Evolutionary conservation across 2,113 vertebrate species (phyloP), one percentile per base, ranked within the genome.

Genomic region (Morone chrysops): DNA sequence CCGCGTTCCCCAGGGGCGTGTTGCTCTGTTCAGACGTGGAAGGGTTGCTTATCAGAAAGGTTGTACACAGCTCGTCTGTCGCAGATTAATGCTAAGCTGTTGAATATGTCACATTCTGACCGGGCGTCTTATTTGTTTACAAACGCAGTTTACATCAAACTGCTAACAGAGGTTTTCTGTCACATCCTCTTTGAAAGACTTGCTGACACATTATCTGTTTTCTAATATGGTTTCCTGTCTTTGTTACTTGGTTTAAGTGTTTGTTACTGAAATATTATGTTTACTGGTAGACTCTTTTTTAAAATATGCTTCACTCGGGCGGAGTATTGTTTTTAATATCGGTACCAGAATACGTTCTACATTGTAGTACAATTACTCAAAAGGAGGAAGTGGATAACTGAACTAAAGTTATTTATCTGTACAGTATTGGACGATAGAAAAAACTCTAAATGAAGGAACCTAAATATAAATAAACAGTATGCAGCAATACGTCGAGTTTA

Each of bases 11-110:
- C 25, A 22, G 31, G 50, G 60, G 48, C 0, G 63, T 75, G 51
- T 38, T 76, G 18, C 22, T 73, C 77, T 79, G 63, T 83, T 75
- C 75, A 69, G 50, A 76, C 69, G 57, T 57, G 1, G 25, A 56
- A 16, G 43, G 14, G 22, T 75, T 50, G 47, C 53, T 25, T 59
- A 59, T 53, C 40, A 41, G 16, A 48, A 70, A 54, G 20, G 2
- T 25, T 70, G 13, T 48, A 10, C 50, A 25, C 56, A 69, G 25
- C 12, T 63, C 0, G 41, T 59, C 14, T 73, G 38, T n/a, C 20
- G 50, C 57, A 59, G 22, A 13, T n/a, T 38, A 22, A 66, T 12
- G 43, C 51, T 45, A 31, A 22, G 7, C 11, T 59, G 45, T 48
- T 14, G 13, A 36, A 41, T 57, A 16, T 57, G 11, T 62, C 60